These are phyloP conservation scores for Stenoptilia bipunctidactyla DNA, from an alignment of 2,888 invertebrate species.

Conservation along the genomic window DNA sequence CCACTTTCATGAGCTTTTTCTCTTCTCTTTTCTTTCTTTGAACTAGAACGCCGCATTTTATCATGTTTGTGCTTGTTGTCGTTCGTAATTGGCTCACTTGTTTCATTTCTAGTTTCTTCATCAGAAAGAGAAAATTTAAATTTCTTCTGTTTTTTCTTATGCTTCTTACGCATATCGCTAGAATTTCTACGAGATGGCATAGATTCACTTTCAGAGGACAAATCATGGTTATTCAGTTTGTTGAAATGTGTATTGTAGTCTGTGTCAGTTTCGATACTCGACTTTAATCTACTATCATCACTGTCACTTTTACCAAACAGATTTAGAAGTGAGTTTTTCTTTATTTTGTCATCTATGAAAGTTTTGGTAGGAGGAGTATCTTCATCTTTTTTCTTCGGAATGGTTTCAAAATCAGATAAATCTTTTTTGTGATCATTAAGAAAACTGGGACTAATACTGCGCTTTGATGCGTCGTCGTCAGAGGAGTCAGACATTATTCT, in stretches of 20 bases:
- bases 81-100: constrained; percentile 31
- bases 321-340: constrained; percentile 48
- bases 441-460: constrained; percentile 48
- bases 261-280: constrained; percentile 39
- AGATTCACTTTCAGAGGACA: constrained; percentile 62
- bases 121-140: constrained; percentile 77
- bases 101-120: constrained; percentile 59
- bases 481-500: constrained; percentile 85
- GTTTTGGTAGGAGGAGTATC: constrained; percentile 24
- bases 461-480: constrained; percentile 75
- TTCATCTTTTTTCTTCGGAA: constrained; percentile 29
- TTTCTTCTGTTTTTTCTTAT: constrained; percentile 87
- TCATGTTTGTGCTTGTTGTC: constrained; percentile 56
- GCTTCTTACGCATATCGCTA: constrained; percentile 77
- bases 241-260: constrained; percentile 38
- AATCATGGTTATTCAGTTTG: constrained; percentile 44
- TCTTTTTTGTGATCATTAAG: constrained; percentile 68
- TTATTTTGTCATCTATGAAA: constrained; percentile 32
- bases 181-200: constrained; percentile 42
- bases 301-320: constrained; percentile 61
- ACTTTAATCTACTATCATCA: constrained; percentile 53
- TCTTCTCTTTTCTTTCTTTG: constrained; percentile 73
- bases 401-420: constrained; percentile 56
- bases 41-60: constrained; percentile 63
- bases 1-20: constrained; percentile 68